Evolutionary conservation across 1,140 invertebrate genomes (phyloP), one percentile per base, ranked within the genome.

Genomic region (Drosophila paulistorum): DNA sequence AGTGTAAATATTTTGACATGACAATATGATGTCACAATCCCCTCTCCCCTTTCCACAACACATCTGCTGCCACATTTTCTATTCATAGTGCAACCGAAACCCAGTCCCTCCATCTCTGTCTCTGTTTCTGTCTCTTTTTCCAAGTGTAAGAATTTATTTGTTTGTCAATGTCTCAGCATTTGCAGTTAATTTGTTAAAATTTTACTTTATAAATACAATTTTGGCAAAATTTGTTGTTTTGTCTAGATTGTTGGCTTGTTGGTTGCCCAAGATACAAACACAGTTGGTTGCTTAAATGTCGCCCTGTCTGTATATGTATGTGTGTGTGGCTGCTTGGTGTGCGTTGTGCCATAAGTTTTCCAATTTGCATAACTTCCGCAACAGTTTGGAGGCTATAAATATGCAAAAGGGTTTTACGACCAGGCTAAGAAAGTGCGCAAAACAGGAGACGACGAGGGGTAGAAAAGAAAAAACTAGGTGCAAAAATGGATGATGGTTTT

Each of bases 131-230:
- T 51, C 45, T 23, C 13, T 23, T 6, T 20, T 51, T 51, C 17
- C 45, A 23, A 51, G 45, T 51, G 45, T 51, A 23, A 20, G 65
- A 76, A 64, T 79, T 79, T 89, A 83, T 77, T 80, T 83, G 77
- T 72, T 77, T 77, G 60, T 65, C 69, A 69, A 70, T 65, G 70
- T 75, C 68, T 67, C 68, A 68, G 58, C 80, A 83, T 82, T 89
- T 69, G 83, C 76, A 89, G 83, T 87, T 90, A 87, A 87, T 87
- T 89, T 87, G 80, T 78, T 86, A 84, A 89, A 84, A 83, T 87
- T 87, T 87, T 68, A 79, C 79, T 86, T 72, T 71, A 82, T 86
- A 86, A 86, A 86, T 86, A 89, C 17, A 81, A 83, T 72, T 75
- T 68, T 64, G 65, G 45, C 45, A 71, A 68, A 75, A 68, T 81